phyloP scores from a whole-genome alignment of 1,140 invertebrate genomes.

The Tetranychus cinnabarinus region DNA sequence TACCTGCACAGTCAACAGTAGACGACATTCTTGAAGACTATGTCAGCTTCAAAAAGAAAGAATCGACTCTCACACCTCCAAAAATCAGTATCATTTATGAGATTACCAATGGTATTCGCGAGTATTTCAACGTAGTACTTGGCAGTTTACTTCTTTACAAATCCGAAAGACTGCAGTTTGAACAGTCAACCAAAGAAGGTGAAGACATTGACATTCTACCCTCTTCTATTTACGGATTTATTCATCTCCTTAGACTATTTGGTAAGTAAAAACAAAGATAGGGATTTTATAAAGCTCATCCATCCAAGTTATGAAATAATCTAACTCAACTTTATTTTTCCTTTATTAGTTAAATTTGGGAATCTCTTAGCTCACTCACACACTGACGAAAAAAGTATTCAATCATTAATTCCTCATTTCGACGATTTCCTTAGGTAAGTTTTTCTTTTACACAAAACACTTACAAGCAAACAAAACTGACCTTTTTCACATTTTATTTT shows the following conservation, averaged over 20 bases:
- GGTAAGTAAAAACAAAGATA: conserved; percentile 17
- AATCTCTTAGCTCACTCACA: conserved; percentile 67
- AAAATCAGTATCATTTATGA: conserved; percentile 55
- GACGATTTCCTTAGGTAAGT: conserved; percentile 64
- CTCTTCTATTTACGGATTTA: conserved; percentile 66
- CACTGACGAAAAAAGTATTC: conserved; percentile 63
- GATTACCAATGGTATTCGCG: conserved; percentile 36
- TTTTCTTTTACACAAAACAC: neutral
- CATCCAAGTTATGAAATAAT: neutral
- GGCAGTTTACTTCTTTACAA: conserved; percentile 80
- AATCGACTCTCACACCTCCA: conserved; percentile 35
- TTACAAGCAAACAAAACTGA: too few species aligned
- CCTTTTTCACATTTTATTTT: too few species aligned
- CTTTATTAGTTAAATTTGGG: conserved; percentile 49
- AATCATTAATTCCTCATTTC: conserved; percentile 52
- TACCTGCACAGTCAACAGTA: conserved; percentile 64
- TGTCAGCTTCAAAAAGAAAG: conserved; percentile 50
- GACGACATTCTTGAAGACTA: conserved; percentile 72
- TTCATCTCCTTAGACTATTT: conserved; percentile 69
- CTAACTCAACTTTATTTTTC: conserved; percentile 3
- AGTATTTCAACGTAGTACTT: conserved; percentile 86
- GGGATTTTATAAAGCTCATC: too few species aligned
- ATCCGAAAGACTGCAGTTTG: conserved; percentile 74
- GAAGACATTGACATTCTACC: conserved; percentile 37
- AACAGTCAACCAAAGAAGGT: neutral